Percentiles rank a stretch among this genome's conserved stretches.
These are phyloP conservation scores for Abramis brama DNA, from an alignment of 2,113 vertebrate genomes.

Conservation along the genomic window DNA sequence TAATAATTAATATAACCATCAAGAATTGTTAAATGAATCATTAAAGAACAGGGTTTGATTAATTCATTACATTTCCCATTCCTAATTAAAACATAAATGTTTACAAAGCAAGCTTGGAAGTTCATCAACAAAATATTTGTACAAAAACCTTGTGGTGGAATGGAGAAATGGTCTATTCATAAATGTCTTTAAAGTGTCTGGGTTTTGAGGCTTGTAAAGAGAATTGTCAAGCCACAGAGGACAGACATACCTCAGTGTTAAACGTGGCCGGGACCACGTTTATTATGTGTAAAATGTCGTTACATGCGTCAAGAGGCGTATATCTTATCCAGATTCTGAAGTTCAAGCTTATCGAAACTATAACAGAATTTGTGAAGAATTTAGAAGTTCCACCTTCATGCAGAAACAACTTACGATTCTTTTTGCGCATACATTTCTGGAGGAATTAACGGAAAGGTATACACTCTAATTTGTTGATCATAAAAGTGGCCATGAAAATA, in stretches of 20 bases:
- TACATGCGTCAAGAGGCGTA: constrained; percentile 63
- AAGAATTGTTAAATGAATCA: background rate
- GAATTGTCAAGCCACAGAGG: constrained; percentile 60
- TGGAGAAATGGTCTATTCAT: background rate
- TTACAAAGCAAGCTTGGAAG: background rate
- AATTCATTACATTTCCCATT: background rate
- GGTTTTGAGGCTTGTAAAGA: constrained; percentile 67
- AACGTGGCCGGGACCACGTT: constrained; percentile 64
- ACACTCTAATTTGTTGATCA: constrained; percentile 32
- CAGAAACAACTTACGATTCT: background rate
- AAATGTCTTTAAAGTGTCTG: constrained; percentile 27
- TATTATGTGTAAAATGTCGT: constrained; percentile 75
- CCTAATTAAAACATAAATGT: background rate
- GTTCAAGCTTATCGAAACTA: constrained; percentile 59
- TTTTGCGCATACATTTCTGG: constrained; percentile 15
- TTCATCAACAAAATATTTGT: background rate
- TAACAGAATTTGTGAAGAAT: constrained; percentile 43
- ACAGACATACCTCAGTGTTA: constrained; percentile 62
- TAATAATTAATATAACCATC: background rate
- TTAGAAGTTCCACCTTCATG: background rate
- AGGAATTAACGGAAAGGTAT: constrained; percentile 42
- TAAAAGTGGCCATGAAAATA: constrained; percentile 44
- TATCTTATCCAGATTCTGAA: constrained; percentile 63
- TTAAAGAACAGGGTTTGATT: background rate
- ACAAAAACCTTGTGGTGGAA: background rate